Conservation (phyloP, 2,797 vertebrate genomes). For the Psittacula echo region DNA sequence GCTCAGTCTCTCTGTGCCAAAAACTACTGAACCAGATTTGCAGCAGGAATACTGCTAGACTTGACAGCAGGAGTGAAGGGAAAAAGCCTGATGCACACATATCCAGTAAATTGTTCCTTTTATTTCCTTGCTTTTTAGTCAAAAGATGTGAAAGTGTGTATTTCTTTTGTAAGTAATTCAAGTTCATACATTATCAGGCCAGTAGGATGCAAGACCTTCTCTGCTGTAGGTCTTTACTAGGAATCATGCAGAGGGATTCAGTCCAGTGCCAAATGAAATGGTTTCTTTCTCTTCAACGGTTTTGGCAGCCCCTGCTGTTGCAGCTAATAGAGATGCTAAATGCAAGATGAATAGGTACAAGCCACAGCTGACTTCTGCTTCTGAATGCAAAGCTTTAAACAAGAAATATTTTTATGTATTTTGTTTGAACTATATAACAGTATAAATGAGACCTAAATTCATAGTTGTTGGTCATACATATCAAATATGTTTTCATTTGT, state of each 20-base stretch:
- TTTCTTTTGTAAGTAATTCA: background rate
- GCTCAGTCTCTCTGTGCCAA: background rate
- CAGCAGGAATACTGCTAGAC: background rate
- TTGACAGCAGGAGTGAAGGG: background rate
- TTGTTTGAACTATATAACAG: background rate
- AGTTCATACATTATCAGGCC: background rate
- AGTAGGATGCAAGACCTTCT: background rate
- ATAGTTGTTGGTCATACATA: background rate
- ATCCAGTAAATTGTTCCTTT: background rate
- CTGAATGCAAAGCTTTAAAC: background rate
- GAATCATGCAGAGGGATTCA: background rate
- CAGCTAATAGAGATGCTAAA: background rate
- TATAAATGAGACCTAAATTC: background rate
- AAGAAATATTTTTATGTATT: background rate
- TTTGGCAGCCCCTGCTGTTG: conserved; percentile 25
- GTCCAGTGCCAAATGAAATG: background rate
- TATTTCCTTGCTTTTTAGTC: background rate
- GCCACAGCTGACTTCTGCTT: background rate
- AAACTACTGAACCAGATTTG: background rate
- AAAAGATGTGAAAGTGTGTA: background rate
- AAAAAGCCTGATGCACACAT: background rate
- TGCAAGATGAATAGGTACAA: background rate
- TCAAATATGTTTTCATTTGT: background rate
- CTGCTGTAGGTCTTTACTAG: background rate
- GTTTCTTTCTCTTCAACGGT: background rate